Evolutionary conservation across 2,888 invertebrate genomes (phyloP).

Genomic region (Chaetogeoica ovagalla): DNA sequence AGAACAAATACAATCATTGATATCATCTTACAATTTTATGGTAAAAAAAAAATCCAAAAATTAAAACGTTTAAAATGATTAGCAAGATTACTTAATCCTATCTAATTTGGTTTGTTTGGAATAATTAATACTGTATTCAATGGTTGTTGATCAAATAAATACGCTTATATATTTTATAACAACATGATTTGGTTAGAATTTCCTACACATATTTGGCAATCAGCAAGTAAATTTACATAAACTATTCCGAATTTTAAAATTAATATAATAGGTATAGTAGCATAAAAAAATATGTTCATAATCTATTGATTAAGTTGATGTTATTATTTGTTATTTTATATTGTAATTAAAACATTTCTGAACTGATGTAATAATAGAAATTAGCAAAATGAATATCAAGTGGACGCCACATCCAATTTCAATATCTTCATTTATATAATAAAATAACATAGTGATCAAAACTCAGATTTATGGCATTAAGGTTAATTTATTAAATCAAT

Average conservation of each 20-base stretch:
- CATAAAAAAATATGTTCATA: no score
- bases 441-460: no score
- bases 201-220: no score
- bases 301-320: no score
- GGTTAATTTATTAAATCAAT: no score
- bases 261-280: no score
- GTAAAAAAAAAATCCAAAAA: neutral
- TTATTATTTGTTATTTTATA: neutral
- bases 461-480: no score
- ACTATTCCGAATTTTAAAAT: no score
- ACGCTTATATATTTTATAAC: neutral
- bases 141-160: neutral
- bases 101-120: neutral
- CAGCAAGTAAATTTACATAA: no score
- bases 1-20: neutral
- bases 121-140: constrained; percentile 8
- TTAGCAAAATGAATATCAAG: neutral
- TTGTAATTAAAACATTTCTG: neutral
- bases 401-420: no score
- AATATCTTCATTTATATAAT: no score
- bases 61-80: neutral
- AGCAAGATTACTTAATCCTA: neutral
- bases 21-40: neutral
- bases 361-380: neutral
- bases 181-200: no score